phyloP scores from a whole-genome alignment of 2,888 invertebrate species.

The Abrostola triplasia region DNA sequence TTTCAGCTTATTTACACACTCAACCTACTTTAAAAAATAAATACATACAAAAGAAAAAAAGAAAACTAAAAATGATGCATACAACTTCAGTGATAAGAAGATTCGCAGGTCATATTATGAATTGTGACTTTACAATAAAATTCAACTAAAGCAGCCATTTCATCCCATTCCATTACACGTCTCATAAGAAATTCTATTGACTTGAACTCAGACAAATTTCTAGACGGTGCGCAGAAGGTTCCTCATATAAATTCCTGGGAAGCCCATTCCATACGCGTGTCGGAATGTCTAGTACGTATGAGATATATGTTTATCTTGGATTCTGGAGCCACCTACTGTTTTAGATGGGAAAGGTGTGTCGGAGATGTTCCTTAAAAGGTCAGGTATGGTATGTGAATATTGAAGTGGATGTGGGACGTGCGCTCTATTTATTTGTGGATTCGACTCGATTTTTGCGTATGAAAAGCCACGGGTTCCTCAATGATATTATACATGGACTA shows the following conservation, averaged over 20 bases:
- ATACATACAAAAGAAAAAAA: too few relatives aligned
- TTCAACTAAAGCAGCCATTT: slow-evolving; percentile 3
- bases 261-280: slow-evolving; percentile 42
- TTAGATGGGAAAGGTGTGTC: neutral
- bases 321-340: slow-evolving; percentile 15
- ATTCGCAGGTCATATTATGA: too few relatives aligned
- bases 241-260: slow-evolving; percentile 55
- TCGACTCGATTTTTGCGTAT: neutral
- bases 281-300: slow-evolving; percentile 18
- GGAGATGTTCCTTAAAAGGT: slow-evolving; percentile 2
- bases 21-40: too few relatives aligned
- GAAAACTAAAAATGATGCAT: too few relatives aligned
- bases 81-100: too few relatives aligned
- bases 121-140: neutral
- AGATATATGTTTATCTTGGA: slow-evolving; percentile 28
- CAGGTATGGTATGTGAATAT: slow-evolving; percentile 3
- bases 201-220: slow-evolving; percentile 30
- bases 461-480: too few relatives aligned
- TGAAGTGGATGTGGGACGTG: neutral
- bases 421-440: too few relatives aligned
- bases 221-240: slow-evolving; percentile 16
- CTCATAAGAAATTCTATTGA: slow-evolving; percentile 45
- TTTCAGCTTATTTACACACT: too few relatives aligned
- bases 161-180: slow-evolving; percentile 22
- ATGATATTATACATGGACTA: too few relatives aligned